phyloP scores from a whole-genome alignment of 2,888 invertebrate species.

The Flexamia atlantica region DNA sequence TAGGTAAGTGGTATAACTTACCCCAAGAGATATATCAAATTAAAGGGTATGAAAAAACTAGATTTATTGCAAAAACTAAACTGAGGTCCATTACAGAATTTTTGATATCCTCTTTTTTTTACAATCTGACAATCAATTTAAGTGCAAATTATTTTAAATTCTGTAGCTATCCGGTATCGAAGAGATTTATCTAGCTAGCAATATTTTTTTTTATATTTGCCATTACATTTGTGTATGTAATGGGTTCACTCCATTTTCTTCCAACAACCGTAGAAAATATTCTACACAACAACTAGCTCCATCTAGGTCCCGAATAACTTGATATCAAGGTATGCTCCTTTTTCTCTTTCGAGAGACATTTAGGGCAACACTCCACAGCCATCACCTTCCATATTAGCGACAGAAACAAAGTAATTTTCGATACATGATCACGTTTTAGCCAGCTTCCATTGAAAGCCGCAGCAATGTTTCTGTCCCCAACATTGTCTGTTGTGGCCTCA shows the following conservation, averaged over 20 bases:
- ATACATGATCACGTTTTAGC: constrained; percentile 65
- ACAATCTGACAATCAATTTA: too few relatives aligned
- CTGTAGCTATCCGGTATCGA: too few relatives aligned
- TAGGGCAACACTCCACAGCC: constrained; percentile 58
- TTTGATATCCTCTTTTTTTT: too few relatives aligned
- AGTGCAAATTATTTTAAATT: too few relatives aligned
- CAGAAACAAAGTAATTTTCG: constrained; percentile 64
- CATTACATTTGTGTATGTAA: too few relatives aligned
- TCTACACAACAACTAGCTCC: constrained; percentile 64
- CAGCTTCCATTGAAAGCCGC: constrained; percentile 64
- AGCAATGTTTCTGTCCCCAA: constrained; percentile 39
- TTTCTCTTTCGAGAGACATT: constrained; percentile 49
- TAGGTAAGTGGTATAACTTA: constrained; percentile 64
- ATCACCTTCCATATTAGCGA: constrained; percentile 65
- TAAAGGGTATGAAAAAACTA: too few relatives aligned
- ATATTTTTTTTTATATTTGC: too few relatives aligned
- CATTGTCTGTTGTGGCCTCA: constrained; percentile 41
- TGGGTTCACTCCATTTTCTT: constrained; percentile 58
- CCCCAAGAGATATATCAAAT: too few relatives aligned
- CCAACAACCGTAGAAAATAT: constrained; percentile 63
- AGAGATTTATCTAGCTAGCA: too few relatives aligned
- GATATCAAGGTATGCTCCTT: constrained; percentile 55
- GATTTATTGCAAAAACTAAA: too few relatives aligned
- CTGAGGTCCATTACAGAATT: too few relatives aligned
- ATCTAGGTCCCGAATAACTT: constrained; percentile 64